These are phyloP conservation scores for Hermaeophaga mercurialis DNA, from an alignment of 2,888 invertebrate species.

Conservation along the genomic window DNA sequence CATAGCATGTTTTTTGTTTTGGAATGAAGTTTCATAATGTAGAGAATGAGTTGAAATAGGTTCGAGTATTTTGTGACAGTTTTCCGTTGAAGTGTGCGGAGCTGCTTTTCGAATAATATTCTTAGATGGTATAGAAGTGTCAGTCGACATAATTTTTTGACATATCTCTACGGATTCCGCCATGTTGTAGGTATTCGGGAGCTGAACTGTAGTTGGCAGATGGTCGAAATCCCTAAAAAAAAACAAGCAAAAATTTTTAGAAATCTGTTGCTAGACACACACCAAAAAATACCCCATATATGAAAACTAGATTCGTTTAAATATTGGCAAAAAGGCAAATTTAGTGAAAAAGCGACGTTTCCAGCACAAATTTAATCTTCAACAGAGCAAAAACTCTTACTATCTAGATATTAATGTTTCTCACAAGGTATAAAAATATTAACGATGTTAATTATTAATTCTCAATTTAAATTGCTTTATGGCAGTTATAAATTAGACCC, in stretches of 20 bases:
- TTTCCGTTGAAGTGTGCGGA: slow-evolving; percentile 43
- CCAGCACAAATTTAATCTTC: no score
- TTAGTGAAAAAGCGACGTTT: no score
- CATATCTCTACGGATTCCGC: slow-evolving; percentile 53
- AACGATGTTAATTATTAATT: no score
- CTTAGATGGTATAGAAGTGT: slow-evolving; percentile 37
- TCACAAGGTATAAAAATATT: no score
- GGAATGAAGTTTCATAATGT: slow-evolving; percentile 54
- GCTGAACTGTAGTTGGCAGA: slow-evolving; percentile 46
- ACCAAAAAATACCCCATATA: no score
- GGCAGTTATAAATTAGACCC: no score
- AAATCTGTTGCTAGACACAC: no score
- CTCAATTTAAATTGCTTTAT: no score
- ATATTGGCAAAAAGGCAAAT: no score
- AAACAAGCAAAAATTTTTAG: neutral
- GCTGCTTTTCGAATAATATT: slow-evolving; percentile 40
- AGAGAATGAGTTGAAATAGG: slow-evolving; percentile 41
- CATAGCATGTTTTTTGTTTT: slow-evolving; percentile 52
- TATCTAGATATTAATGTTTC: no score
- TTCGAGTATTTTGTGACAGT: slow-evolving; percentile 46
- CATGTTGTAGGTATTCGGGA: slow-evolving; percentile 47
- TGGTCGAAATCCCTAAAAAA: slow-evolving; percentile 49
- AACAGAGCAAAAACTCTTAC: no score
- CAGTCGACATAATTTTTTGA: slow-evolving; percentile 52
- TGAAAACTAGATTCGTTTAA: no score